Percentiles rank a stretch among this genome's conserved stretches.
These are phyloP conservation scores for Callyntrura sp. DNA, from an alignment of 2,888 invertebrate genomes.

Conservation along the genomic window DNA sequence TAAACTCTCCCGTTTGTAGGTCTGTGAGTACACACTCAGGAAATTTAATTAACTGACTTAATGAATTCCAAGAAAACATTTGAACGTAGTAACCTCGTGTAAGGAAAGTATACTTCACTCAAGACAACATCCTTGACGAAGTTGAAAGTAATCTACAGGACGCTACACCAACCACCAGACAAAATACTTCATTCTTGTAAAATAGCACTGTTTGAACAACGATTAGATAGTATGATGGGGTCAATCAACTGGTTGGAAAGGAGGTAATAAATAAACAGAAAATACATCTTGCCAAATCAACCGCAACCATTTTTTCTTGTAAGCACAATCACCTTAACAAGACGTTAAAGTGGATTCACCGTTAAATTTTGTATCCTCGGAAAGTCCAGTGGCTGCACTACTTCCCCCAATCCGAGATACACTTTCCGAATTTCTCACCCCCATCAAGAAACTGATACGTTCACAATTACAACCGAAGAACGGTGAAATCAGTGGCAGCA, in stretches of 20 bases:
- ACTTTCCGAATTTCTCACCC: neutral
- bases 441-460: neutral
- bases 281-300: no score
- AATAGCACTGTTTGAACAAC: neutral
- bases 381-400: neutral
- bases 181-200: no score
- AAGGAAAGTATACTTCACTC: conserved; percentile 32
- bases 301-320: no score
- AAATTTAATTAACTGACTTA: conserved; percentile 80
- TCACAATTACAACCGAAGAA: neutral
- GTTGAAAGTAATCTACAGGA: no score
- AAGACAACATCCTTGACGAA: neutral
- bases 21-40: conserved; percentile 4
- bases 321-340: neutral
- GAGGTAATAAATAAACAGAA: no score
- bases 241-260: no score
- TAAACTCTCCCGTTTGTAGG: no score
- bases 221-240: no score
- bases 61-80: conserved; percentile 53
- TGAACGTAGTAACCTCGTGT: conserved; percentile 42
- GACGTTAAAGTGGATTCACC: neutral
- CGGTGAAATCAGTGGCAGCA: neutral
- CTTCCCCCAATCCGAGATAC: neutral
- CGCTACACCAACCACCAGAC: no score
- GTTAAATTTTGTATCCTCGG: neutral